Percentiles rank a stretch among this genome's conserved stretches.
phyloP scores from a whole-genome alignment of 2,797 vertebrate species.

The Helarctos malayanus region DNA sequence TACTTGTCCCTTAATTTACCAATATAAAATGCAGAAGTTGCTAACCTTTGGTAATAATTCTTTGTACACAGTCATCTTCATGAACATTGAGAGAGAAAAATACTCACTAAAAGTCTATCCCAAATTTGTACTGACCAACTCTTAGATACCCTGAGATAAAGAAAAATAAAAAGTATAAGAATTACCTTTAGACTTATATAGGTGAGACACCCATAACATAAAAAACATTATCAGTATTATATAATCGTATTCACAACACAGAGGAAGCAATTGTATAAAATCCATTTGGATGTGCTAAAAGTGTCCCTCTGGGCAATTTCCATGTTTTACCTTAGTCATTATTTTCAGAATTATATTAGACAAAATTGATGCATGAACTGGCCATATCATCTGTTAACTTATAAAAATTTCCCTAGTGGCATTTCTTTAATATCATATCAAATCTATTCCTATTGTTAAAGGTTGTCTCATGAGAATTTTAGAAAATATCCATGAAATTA shows the following conservation, averaged over 20 bases:
- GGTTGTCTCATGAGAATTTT: background rate
- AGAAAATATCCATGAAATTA: constrained; percentile 20
- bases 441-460: background rate
- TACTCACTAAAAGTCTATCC: background rate
- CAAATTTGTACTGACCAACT: background rate
- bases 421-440: background rate
- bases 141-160: background rate
- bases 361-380: constrained; percentile 24
- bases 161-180: background rate
- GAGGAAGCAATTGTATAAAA: background rate
- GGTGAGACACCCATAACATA: background rate
- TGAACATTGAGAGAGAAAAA: background rate
- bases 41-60: background rate
- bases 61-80: background rate
- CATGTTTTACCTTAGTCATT: background rate
- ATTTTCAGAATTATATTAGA: background rate
- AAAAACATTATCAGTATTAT: background rate
- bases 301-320: background rate
- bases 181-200: background rate
- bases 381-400: background rate
- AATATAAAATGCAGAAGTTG: background rate
- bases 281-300: background rate
- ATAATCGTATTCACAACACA: background rate
- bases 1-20: background rate
- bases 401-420: background rate